A percentile compares a stretch with the other conserved stretches of the same genome.
Evolutionary conservation across 2,888 invertebrate species (phyloP).

Genomic region (Slavum lentiscoides): DNA sequence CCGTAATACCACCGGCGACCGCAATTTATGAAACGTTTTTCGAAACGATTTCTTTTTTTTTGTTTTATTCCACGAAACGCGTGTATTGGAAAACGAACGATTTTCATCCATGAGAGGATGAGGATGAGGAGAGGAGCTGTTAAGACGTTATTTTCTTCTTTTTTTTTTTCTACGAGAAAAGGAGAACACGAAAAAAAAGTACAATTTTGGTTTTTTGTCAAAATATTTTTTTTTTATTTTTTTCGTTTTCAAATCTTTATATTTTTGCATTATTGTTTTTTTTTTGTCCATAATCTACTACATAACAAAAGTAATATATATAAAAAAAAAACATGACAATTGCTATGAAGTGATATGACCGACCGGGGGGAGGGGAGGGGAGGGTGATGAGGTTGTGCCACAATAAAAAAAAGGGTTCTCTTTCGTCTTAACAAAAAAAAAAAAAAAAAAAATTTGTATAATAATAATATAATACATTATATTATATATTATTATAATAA

Average conservation of each 20-base stretch:
- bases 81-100: too few species aligned
- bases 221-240: constrained; percentile 45
- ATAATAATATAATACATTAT: constrained; percentile 21
- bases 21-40: too few species aligned
- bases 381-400: constrained; percentile 45
- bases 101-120: too few species aligned
- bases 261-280: constrained; percentile 33
- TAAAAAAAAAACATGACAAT: constrained; percentile 9
- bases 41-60: too few species aligned
- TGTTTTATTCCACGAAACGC: too few species aligned
- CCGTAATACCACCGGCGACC: too few species aligned
- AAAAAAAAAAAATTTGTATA: constrained; percentile 1
- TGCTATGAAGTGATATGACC: constrained; percentile 53
- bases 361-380: constrained; percentile 25
- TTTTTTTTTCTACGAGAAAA: too few species aligned
- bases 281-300: constrained; percentile 48
- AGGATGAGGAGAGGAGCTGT: too few species aligned
- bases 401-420: constrained; percentile 23
- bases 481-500: constrained; percentile 20
- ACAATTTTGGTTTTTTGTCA: constrained; percentile 32
- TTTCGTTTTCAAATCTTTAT: constrained; percentile 45
- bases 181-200: background rate
- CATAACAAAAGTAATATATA: constrained; percentile 53
- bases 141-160: too few species aligned
- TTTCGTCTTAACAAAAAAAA: constrained; percentile 27